A percentile compares a stretch with the other conserved stretches of the same genome.
Conservation (phyloP, 2,113 vertebrate species). For the Rhynchopsitta pachyrhyncha region DNA sequence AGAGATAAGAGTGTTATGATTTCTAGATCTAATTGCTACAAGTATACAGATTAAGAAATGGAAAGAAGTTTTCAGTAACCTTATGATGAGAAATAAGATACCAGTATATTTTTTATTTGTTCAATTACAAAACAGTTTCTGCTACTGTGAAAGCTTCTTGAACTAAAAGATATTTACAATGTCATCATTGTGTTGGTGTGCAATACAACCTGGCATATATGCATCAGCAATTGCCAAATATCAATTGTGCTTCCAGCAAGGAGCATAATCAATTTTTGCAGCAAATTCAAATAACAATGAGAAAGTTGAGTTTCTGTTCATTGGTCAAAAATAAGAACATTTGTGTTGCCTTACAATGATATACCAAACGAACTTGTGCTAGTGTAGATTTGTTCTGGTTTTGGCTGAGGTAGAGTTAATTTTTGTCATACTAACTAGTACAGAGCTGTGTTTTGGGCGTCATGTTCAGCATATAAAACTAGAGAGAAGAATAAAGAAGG, state of each 20-base stretch:
- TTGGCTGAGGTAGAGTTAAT: neutral
- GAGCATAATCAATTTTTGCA: neutral
- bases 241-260: neutral
- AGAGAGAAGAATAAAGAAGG: neutral
- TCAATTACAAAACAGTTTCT: neutral
- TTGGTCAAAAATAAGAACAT: neutral
- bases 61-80: neutral
- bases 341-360: neutral
- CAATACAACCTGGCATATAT: neutral
- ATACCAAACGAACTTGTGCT: neutral
- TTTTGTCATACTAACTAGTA: neutral
- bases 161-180: neutral
- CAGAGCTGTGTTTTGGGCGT: neutral
- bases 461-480: neutral
- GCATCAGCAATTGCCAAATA: neutral
- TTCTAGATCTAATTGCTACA: neutral
- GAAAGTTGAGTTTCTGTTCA: neutral
- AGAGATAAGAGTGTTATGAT: neutral
- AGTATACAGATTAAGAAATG: neutral
- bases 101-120: neutral
- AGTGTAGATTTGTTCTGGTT: neutral
- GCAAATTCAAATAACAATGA: neutral
- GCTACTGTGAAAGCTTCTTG: neutral
- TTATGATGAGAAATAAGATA: neutral
- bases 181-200: neutral